Conservation (phyloP, 1,140 invertebrate species). For the Melanaphis sacchari region DNA sequence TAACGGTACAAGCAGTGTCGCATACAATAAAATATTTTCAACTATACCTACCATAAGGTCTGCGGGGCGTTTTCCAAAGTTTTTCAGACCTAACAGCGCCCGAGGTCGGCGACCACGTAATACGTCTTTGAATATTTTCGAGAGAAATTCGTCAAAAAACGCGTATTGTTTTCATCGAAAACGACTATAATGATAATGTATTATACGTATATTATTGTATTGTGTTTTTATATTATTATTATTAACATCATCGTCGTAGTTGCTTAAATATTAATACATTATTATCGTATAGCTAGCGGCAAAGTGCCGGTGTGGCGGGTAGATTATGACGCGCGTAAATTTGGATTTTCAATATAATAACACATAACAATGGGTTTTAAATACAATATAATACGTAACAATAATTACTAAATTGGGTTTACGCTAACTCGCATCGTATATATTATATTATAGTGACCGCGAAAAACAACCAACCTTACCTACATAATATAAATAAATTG, state of each 20-base stretch:
- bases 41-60: not conserved
- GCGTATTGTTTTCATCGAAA: slow-evolving; percentile 10
- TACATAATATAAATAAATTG: not conserved
- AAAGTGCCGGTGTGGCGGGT: not conserved
- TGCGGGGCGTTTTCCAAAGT: slow-evolving; percentile 30
- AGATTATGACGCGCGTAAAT: not conserved
- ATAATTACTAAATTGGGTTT: too few species aligned
- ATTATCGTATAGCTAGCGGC: not conserved
- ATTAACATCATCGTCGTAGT: not conserved
- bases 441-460: not conserved
- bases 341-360: not conserved
- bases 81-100: not conserved
- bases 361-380: not conserved
- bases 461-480: not conserved
- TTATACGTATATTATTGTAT: not conserved
- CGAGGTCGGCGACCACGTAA: slow-evolving; percentile 1
- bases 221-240: not conserved
- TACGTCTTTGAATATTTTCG: not conserved
- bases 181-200: not conserved
- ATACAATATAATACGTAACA: not conserved
- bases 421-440: not conserved
- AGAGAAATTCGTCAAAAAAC: slow-evolving; percentile 41
- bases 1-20: not conserved
- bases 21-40: not conserved
- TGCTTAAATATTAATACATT: not conserved